phyloP scores from a whole-genome alignment of 2,797 vertebrate species.

The Onychomys arenicola region DNA sequence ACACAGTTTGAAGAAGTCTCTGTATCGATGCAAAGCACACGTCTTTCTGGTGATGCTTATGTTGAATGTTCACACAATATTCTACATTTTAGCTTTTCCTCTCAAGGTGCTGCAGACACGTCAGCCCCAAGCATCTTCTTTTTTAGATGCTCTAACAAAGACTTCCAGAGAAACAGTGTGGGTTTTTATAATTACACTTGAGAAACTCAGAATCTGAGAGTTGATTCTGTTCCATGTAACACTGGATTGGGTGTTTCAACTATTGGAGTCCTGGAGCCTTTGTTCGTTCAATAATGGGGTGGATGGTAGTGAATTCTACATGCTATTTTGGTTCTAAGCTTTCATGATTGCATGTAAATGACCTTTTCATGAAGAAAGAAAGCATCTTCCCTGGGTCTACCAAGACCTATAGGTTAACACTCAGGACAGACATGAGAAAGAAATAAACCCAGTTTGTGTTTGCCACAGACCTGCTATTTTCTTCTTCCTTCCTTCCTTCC shows the following conservation, averaged over 20 bases:
- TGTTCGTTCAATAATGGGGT: not conserved
- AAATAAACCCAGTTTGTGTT: not conserved
- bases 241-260: not conserved
- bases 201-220: not conserved
- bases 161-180: not conserved
- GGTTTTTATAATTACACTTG: not conserved
- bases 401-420: not conserved
- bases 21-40: not conserved
- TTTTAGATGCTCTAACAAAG: not conserved
- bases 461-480: not conserved
- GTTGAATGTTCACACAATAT: too few relatives aligned
- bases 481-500: not conserved
- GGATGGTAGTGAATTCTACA: not conserved
- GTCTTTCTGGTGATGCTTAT: not conserved
- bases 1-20: not conserved
- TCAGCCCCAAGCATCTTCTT: not conserved
- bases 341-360: not conserved
- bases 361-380: not conserved
- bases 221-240: not conserved
- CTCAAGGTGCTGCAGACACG: not conserved
- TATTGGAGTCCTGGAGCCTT: not conserved
- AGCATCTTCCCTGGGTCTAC: not conserved
- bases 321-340: not conserved
- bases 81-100: not conserved
- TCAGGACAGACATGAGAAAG: not conserved